These are phyloP conservation scores for Hyppa rectilinea DNA, from an alignment of 2,888 invertebrate genomes.

Conservation along the genomic window DNA sequence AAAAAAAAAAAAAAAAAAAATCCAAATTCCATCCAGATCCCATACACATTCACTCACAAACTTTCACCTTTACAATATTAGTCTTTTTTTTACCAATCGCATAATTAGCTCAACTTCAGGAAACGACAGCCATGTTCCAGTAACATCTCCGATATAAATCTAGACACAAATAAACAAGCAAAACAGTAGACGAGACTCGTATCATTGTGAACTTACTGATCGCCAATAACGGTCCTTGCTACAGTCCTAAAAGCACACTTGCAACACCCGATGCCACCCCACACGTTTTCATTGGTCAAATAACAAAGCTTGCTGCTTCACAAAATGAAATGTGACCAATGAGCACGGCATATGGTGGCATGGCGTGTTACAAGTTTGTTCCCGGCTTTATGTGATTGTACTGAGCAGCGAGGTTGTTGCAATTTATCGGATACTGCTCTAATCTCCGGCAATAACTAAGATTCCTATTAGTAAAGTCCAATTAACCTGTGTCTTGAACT, in stretches of 20 bases:
- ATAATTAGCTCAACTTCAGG: neutral
- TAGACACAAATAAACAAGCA: slow-evolving; percentile 31
- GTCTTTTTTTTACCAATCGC: neutral
- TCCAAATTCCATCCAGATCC: too few relatives aligned
- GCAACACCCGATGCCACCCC: neutral
- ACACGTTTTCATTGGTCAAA: slow-evolving; percentile 15
- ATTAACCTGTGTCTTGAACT: slow-evolving; percentile 61
- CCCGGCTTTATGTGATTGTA: slow-evolving; percentile 33
- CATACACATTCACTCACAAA: too few relatives aligned
- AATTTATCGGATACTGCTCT: slow-evolving; percentile 58
- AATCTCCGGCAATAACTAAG: slow-evolving; percentile 60
- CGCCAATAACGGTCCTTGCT: slow-evolving; percentile 51
- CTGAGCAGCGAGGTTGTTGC: slow-evolving; percentile 51
- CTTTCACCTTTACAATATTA: too few relatives aligned
- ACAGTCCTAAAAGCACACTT: slow-evolving; percentile 10
- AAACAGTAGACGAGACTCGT: slow-evolving; percentile 26
- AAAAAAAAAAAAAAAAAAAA: too few relatives aligned
- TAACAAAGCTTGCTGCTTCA: slow-evolving; percentile 4
- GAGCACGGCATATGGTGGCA: neutral
- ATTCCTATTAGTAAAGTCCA: slow-evolving; percentile 62
- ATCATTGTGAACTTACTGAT: slow-evolving; percentile 47
- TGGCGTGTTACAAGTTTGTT: slow-evolving; percentile 6
- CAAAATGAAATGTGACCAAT: slow-evolving; percentile 12
- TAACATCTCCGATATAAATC: slow-evolving; percentile 40
- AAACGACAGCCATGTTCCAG: neutral